Evolutionary conservation across 2,888 invertebrate genomes (phyloP).

Genomic region (Phrixothrix hirtus): DNA sequence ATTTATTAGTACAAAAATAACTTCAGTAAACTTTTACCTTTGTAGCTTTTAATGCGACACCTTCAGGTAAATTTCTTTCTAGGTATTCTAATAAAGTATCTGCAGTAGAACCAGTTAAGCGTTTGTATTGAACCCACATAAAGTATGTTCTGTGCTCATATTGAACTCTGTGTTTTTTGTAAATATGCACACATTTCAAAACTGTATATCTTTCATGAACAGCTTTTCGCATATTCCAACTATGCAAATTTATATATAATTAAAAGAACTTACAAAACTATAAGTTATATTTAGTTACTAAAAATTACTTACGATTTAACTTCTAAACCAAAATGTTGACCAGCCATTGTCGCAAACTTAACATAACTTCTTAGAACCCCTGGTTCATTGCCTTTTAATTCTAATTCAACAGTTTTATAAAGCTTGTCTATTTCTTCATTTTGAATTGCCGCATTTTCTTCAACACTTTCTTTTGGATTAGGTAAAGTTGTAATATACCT

Average conservation of each 20-base stretch:
- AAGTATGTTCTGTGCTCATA: conserved; percentile 95
- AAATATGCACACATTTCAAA: conserved; percentile 84
- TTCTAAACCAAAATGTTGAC: conserved; percentile 78
- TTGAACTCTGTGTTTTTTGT: conserved; percentile 92
- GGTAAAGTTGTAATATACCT: not conserved
- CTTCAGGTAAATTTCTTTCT: conserved; percentile 95
- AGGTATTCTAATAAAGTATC: conserved; percentile 96
- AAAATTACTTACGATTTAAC: conserved; percentile 70
- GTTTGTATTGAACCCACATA: conserved; percentile 77
- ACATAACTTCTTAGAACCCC: conserved; percentile 88
- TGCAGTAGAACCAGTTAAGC: conserved; percentile 92
- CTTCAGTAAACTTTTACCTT: conserved; percentile 60
- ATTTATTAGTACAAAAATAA: conserved; percentile 5
- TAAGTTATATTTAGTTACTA: too few relatives aligned
- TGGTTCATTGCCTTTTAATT: conserved; percentile 84
- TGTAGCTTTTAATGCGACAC: conserved; percentile 89
- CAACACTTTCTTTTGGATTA: not conserved
- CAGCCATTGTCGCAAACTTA: conserved; percentile 80
- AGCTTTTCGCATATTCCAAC: conserved; percentile 74
- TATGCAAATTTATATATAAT: conserved; percentile 51
- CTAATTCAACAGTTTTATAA: conserved; percentile 80
- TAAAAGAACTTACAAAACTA: too few relatives aligned
- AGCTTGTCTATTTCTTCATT: conserved; percentile 71
- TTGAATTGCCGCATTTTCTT: too few relatives aligned
- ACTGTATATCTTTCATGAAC: conserved; percentile 78